These are phyloP conservation scores for Gambusia holbrooki DNA, from an alignment of 2,113 vertebrate species.

Conservation along the genomic window DNA sequence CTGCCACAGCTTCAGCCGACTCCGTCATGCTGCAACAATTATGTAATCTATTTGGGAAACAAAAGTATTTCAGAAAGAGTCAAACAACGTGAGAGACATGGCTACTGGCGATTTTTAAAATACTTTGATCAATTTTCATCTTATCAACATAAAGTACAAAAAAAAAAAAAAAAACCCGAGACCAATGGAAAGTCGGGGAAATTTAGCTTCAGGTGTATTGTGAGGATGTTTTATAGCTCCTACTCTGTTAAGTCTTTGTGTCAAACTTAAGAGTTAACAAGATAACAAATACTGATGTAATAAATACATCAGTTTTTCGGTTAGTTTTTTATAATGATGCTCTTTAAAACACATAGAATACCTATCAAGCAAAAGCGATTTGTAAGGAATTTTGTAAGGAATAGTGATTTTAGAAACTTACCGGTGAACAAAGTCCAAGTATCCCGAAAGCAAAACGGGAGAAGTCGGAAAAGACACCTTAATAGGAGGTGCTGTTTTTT, in stretches of 20 bases:
- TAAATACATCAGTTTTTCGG: slow-evolving; percentile 5
- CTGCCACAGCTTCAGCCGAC: slow-evolving; percentile 73
- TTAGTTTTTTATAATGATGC: slow-evolving; percentile 42
- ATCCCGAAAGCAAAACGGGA: slow-evolving; percentile 13
- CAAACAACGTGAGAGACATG: not conserved
- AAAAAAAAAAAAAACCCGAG: no score
- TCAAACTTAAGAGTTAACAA: no score
- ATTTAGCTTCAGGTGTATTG: no score
- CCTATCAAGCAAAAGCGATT: slow-evolving; percentile 43
- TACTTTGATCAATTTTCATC: not conserved
- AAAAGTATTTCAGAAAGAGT: slow-evolving; percentile 11
- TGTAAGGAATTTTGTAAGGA: slow-evolving; percentile 10
- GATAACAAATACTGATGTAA: slow-evolving; percentile 35
- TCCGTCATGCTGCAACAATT: slow-evolving; percentile 65
- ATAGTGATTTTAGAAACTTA: slow-evolving; percentile 33
- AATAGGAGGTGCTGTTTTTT: slow-evolving; percentile 18
- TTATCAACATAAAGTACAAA: not conserved
- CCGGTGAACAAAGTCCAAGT: slow-evolving; percentile 37
- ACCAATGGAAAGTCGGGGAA: no score
- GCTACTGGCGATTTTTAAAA: not conserved
- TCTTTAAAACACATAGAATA: slow-evolving; percentile 29
- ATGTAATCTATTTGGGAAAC: slow-evolving; percentile 26
- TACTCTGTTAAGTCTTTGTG: no score
- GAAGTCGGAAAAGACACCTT: slow-evolving; percentile 33
- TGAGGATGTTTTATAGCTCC: no score